Evolutionary conservation across 37 sponge, comb jelly and placozoan genomes (phyloP).

Genomic region (Spongilla lacustris): DNA sequence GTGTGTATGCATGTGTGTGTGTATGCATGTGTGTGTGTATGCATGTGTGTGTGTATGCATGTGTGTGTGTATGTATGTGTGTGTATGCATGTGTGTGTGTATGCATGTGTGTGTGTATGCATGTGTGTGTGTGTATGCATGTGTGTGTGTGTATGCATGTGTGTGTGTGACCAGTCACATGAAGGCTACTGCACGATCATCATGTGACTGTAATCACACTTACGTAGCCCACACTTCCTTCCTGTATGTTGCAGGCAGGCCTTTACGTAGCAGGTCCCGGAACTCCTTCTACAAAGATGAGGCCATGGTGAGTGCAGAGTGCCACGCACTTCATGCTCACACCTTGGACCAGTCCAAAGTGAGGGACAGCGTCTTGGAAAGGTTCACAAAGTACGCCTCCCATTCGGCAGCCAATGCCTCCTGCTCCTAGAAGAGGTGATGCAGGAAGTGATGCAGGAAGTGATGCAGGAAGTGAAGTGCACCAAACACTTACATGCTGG

Average conservation of each 20-base stretch:
- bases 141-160: too few species aligned
- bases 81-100: too few species aligned
- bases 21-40: too few species aligned
- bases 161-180: neutral
- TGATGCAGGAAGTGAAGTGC: neutral
- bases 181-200: neutral
- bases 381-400: conserved; percentile 11
- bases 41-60: too few species aligned
- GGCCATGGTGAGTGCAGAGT: too few species aligned
- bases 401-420: conserved; percentile 5
- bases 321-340: too few species aligned
- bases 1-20: neutral
- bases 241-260: conserved; percentile 39
- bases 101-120: too few species aligned
- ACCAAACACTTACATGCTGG: conserved; percentile 28
- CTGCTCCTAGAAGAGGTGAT: conserved; percentile 8
- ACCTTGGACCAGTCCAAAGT: neutral
- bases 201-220: conserved; percentile 1
- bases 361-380: neutral
- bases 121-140: conserved; percentile 8
- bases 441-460: neutral
- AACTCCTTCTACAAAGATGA: conserved; percentile 45
- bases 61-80: too few species aligned
- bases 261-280: conserved; percentile 35
- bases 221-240: conserved; percentile 49